Evolutionary conservation across 2,888 invertebrate species (phyloP), one percentile per base, ranked within the genome.

Genomic region (Adelognathus sp.): DNA sequence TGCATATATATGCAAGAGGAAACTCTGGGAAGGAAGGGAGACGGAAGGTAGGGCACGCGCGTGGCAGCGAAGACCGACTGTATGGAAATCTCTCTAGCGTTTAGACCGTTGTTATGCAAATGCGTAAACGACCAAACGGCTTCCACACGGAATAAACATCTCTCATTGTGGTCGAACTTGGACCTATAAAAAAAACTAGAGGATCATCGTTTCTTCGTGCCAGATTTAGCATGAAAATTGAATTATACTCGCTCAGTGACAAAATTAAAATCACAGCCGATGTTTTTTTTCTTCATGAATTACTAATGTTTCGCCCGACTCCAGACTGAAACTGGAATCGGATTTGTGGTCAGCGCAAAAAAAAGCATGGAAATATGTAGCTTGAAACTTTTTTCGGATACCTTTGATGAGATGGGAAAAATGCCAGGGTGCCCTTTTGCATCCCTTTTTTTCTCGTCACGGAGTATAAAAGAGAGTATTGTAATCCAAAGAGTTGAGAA

Each of bases 41-140:
- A 69, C 66, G 36, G 44, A 73, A 76, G 54, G 27, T 21, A 58
- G n/a, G n/a, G n/a, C 50, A 63, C 24, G 31, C 24, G 36, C 66
- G 39, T 71, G 52, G 58, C 33, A 21, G n/a, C 1, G 24, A 56
- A 16, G 4, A 27, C 3, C 18, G 50, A 63, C 33, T 50, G 80
- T 83, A 84, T 85, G 83, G 77, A 86, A 87, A 86, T 86, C 74
- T 33, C 58, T 69, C 61, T 52, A 29, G 81, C 79, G 76, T 82
- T 84, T 82, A 75, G 72, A 60, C 79, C 76, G 80, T 85, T 84
- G 82, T 83, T 80, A 86, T 84, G 87, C 80, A 83, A 86, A 86
- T 86, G 60, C 14, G 24, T 0, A 27, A 52, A 61, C 31, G 66
- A 64, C 71, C 39, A 71, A 67, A 61, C 24, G 14, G 61, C 31